Base-by-base conservation (phyloP, 2,113 vertebrate genomes). In the Bos javanicus region DNA sequence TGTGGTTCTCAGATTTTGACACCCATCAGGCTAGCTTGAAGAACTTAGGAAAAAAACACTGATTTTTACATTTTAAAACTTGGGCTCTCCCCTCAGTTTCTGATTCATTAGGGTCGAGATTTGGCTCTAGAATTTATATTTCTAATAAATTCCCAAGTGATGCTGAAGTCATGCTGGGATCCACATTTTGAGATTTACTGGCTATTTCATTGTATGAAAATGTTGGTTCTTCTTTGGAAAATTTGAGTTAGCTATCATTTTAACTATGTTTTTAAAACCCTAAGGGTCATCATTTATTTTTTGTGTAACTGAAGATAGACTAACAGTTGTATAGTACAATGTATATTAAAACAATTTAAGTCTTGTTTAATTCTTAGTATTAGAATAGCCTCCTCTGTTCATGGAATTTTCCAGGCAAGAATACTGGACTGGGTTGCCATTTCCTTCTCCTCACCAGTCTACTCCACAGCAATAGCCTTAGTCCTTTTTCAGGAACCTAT, bases 11-110 rank as follows among this genome's bases (percentile, higher is more conserved):
- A 76, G 54, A 90, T n/a, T 84, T 78, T 76, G 59, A 52, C 26
- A 74, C 8, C 52, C 8, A 83, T 50, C 39, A 84, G 9, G 54
- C 46, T 76, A n/a, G 36, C 54, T 23, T 90, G 33, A 9, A 60
- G 54, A 95, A 26, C 54, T 52, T 10, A 28, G 36, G 52, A 5
- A n/a, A 91, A 43, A 60, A 52, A 52, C 62, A 76, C 33, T 81
- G 59, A 89, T 67, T 89, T 89, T 59, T 83, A 95, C 28, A 85
- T 43, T 95, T 95, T 76, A 60, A 84, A 90, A 90, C 26, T 26
- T 19, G 2, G 43, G 26, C 26, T 52, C 46, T 46, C 36, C 43
- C 33, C 43, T 83, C 50, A 83, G n/a, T 54, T 80, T 87, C 43
- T 52, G 43, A 87, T 52, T 87, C 54, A 64, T 3, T n/a, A 87